These are phyloP conservation scores for Noctua pronuba DNA, from an alignment of 2,888 invertebrate genomes.

Conservation along the genomic window DNA sequence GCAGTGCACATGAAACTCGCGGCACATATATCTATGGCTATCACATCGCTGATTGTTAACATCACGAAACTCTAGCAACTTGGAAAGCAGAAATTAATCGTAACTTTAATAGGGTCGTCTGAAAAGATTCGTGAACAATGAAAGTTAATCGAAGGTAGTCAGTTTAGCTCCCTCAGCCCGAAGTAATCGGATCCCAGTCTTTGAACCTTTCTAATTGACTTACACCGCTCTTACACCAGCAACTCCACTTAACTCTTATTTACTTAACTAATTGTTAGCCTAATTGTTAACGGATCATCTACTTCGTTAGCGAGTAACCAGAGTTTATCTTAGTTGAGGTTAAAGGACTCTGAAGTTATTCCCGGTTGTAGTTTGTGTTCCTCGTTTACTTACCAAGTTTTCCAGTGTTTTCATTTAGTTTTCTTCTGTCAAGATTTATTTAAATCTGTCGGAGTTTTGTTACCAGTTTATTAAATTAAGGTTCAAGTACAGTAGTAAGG, in stretches of 20 bases:
- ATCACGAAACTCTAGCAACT: not conserved
- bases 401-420: not conserved
- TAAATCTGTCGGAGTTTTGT: not conserved
- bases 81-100: not conserved
- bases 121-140: conserved; percentile 5
- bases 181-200: conserved; percentile 32
- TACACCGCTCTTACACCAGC: conserved; percentile 22
- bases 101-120: not conserved
- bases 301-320: conserved; percentile 23
- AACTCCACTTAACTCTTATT: conserved; percentile 32
- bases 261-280: conserved; percentile 20
- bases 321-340: conserved; percentile 22
- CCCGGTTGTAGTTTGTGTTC: conserved; percentile 15
- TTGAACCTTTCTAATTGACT: conserved; percentile 44
- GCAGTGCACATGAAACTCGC: not conserved
- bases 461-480: not conserved
- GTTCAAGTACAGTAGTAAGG: not conserved
- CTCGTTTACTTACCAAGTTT: conserved; percentile 3
- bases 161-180: conserved; percentile 1
- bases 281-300: conserved; percentile 49
- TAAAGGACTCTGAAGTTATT: conserved; percentile 4
- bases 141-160: conserved; percentile 16
- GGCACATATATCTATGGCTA: too few species aligned
- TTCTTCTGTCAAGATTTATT: not conserved
- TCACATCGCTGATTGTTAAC: not conserved